These are phyloP conservation scores for Rhea americana DNA, from an alignment of 2,113 vertebrate genomes.

Conservation along the genomic window DNA sequence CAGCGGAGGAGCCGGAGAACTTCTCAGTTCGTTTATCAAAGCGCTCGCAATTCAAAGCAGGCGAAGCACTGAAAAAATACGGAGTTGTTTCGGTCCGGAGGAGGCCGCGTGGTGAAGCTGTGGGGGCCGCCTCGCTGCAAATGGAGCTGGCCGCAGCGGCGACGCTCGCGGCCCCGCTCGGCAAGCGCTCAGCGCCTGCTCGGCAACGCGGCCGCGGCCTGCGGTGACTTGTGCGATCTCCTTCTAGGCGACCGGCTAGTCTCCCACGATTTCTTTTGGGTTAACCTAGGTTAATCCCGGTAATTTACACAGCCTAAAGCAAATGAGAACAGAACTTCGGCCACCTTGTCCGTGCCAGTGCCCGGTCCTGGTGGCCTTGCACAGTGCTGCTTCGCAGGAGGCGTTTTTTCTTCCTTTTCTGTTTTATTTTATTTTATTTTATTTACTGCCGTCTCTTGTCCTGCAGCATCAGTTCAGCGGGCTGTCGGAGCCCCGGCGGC, in stretches of 20 bases:
- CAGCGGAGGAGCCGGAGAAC: not conserved
- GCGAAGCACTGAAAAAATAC: not conserved
- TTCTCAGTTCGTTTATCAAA: conserved; percentile 13
- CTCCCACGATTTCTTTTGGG: not conserved
- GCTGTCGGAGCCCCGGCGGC: not conserved
- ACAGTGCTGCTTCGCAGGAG: not conserved
- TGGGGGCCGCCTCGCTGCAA: too few species aligned
- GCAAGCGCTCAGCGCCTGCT: too few species aligned
- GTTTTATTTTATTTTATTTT: too few species aligned
- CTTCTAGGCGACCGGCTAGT: too few species aligned
- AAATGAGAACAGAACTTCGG: not conserved
- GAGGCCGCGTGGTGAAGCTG: not conserved
- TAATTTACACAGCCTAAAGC: not conserved
- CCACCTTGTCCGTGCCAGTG: rapidly evolving
- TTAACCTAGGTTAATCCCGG: not conserved
- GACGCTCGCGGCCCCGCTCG: too few species aligned
- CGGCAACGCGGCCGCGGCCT: too few species aligned
- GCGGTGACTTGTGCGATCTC: too few species aligned
- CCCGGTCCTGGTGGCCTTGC: too few species aligned
- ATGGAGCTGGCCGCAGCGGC: not conserved
- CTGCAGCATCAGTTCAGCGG: not conserved
- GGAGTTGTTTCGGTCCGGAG: too few species aligned
- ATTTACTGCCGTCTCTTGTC: not conserved
- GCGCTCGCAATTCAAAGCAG: not conserved
- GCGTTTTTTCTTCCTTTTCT: not conserved